Base-by-base conservation (phyloP, 2,888 invertebrate species). In the Phengaris arion region DNA sequence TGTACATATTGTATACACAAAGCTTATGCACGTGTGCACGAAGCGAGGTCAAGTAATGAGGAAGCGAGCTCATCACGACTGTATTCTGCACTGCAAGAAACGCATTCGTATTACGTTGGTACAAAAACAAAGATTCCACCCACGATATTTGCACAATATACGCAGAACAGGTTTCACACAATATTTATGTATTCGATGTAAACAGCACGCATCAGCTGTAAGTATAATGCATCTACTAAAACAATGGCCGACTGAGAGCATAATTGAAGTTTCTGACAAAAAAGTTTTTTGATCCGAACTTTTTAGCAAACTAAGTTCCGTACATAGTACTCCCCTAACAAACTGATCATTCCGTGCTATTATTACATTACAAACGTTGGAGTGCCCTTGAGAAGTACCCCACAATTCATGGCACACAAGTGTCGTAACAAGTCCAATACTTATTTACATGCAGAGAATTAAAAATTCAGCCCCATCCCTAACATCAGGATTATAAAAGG, bases 381-480 rank as follows among this genome's bases (percentile, higher is more conserved):
- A 91, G 89, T 90, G 90, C 89, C 92, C 91, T 93, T 91, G 91
- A 92, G 89, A 87, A 87, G 87, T 85, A 87, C 92, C 92, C 92
- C 83, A 88, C 89, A 86, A 89, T 87, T 87, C 87, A 85, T 84
- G 81, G 85, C 84, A 86, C 88, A 90, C 92, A 91, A 93, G 92
- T 93, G 93, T 89, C 86, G 88, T 86, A 89, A 90, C 92, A 90
- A 92, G 92, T 91, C 87, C 89, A 89, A 91, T 90, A 89, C 89
- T 90, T 89, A 93, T 93, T 92, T 91, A 92, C 89, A 92, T 93
- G 90, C 89, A 88, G 87, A 86, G 85, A 87, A 91, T 89, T 91
- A 90, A 91, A 90, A 91, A 87, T 85, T 86, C 83, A 84, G 89
- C 89, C 89, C 92, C 92, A 92, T 92, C 91, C 89, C 89, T 84